phyloP scores from a whole-genome alignment of 2,113 vertebrate species.

The Telmatochromis sp. region DNA sequence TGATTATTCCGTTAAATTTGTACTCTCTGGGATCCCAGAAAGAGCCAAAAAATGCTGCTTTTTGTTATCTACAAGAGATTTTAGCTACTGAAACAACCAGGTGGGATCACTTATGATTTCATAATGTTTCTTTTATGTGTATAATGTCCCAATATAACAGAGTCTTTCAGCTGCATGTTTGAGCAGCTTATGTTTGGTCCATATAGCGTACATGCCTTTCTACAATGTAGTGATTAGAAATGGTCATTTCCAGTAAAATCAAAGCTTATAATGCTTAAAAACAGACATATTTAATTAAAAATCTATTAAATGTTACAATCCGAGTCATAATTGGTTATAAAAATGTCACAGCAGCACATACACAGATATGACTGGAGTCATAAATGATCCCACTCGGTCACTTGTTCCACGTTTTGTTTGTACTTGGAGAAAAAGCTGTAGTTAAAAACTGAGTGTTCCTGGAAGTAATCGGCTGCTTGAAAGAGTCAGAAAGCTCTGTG shows the following conservation, averaged over 20 bases:
- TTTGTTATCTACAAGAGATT: background rate
- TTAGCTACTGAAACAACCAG: background rate
- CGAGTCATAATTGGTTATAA: background rate
- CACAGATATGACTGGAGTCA: background rate
- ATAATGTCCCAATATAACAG: background rate
- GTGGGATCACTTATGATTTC: background rate
- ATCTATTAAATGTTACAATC: background rate
- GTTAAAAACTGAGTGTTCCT: background rate
- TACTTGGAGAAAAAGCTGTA: background rate
- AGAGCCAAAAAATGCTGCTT: background rate
- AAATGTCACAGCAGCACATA: background rate
- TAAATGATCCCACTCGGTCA: background rate
- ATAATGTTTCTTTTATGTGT: background rate
- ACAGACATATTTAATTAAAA: background rate
- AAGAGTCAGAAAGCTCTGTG: background rate
- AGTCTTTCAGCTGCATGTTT: background rate
- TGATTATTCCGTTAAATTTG: background rate
- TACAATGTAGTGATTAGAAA: background rate
- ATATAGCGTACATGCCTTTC: background rate
- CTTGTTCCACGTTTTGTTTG: background rate
- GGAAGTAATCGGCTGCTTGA: background rate
- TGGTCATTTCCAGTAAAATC: background rate
- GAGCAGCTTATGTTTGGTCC: background rate
- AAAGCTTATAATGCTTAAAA: background rate
- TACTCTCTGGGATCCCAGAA: background rate